Evolutionary conservation across 1,140 invertebrate species (phyloP).

Genomic region (Trichonephila inaurata): DNA sequence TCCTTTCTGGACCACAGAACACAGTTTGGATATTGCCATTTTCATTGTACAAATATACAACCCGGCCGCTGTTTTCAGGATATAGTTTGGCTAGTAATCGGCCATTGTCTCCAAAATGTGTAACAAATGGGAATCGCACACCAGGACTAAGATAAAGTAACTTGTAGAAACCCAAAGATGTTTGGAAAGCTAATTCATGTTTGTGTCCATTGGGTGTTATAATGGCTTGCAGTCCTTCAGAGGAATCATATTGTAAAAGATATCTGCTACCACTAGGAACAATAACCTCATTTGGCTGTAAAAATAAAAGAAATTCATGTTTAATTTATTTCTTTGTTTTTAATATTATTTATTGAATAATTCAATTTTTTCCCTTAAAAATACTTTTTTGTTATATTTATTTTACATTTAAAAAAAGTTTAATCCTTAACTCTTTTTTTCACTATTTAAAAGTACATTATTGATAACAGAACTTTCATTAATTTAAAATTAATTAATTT

Average conservation of each 20-base stretch:
- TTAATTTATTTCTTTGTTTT: not conserved
- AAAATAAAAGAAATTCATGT: not conserved
- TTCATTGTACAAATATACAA: constrained; percentile 93
- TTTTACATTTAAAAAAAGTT: too few relatives aligned
- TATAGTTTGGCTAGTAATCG: constrained; percentile 90
- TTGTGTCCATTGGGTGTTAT: constrained; percentile 91
- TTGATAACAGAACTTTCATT: too few relatives aligned
- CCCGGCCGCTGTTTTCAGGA: constrained; percentile 92
- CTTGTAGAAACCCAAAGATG: constrained; percentile 89
- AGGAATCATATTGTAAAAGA: constrained; percentile 90
- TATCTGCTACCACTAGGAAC: constrained; percentile 93
- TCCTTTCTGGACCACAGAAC: constrained; percentile 92
- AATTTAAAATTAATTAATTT: too few relatives aligned
- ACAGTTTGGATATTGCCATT: constrained; percentile 89
- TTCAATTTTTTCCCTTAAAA: too few relatives aligned
- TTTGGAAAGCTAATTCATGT: constrained; percentile 93
- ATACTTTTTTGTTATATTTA: too few relatives aligned
- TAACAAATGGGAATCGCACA: constrained; percentile 87
- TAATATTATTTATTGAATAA: not conserved
- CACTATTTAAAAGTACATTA: too few relatives aligned
- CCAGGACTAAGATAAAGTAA: constrained; percentile 94
- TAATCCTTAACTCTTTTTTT: too few relatives aligned
- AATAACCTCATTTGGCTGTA: constrained; percentile 90
- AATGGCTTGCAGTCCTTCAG: constrained; percentile 91
- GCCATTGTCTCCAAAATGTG: constrained; percentile 94